Evolutionary conservation across 2,888 invertebrate species (phyloP), one percentile per base, ranked within the genome.

Genomic region (Drosophila subquinaria): DNA sequence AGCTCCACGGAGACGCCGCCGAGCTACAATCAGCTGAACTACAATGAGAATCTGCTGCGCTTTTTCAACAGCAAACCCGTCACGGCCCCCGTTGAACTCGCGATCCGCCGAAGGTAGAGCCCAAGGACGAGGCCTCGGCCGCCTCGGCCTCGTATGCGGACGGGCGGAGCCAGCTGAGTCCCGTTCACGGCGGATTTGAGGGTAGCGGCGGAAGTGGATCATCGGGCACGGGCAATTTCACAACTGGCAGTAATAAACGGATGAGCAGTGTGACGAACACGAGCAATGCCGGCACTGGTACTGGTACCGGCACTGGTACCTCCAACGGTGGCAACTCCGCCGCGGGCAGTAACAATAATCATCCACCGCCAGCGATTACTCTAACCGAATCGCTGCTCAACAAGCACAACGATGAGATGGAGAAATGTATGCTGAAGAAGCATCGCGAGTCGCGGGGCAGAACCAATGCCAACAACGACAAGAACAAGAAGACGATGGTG

Each of bases 11-110:
- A 96, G 87, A 96, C 97, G 0, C 96, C 96, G 0, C 95, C 96
- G 8, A 97, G 96, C 89, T 97, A 97, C 93, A 96, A 95, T 88
- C 97, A 97, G 90, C 94, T 97, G 8, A 98, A 97, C 92, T 97
- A 96, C 91, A 96, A 96, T 84, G 97, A 97, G 85, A 98, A 96
- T 87, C 93, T 97, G 72, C 95, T 95, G 90, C 94, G 95, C 76
- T 95, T 95, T 91, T 95, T 95, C 89, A 94, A 95, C 90, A 95
- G 95, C 88, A 94, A 95, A 79, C 95, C 95, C 0, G 94, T 94
- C 75, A 95, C 95, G 1, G 94, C 94, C 0, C 92, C 93, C 15
- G 71, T 70, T 2, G 94, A 94, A 3, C 94, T 94, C 72, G 94
- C 72, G 94, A 94, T 75, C 93, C 94, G 3, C 85, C 91, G 8